phyloP scores from a whole-genome alignment of 2,113 vertebrate genomes.

The Falcunculus frontatus region DNA sequence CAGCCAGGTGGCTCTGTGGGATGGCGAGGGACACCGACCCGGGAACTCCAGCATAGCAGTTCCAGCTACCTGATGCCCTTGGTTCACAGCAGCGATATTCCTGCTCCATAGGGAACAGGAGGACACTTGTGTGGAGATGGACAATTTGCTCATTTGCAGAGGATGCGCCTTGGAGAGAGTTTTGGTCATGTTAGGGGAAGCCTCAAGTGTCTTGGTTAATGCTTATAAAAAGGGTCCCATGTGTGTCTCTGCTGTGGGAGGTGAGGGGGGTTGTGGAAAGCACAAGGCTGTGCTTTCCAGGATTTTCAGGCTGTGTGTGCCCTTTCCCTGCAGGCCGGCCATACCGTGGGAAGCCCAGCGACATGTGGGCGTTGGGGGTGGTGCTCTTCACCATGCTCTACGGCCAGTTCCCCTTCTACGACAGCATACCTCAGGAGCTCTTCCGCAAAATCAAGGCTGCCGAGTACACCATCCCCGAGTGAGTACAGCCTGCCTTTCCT shows the following conservation, averaged over 20 bases:
- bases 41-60: not conserved
- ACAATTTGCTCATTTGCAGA: accelerated
- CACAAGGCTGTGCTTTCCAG: not conserved
- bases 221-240: not conserved
- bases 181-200: accelerated
- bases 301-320: not conserved
- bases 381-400: slow-evolving; percentile 99
- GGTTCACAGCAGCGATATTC: not conserved
- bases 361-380: slow-evolving; percentile 98
- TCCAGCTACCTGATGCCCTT: not conserved
- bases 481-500: slow-evolving; percentile 61
- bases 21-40: accelerated
- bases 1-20: not conserved
- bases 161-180: not conserved
- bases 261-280: not conserved
- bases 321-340: slow-evolving; percentile 82
- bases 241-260: not conserved
- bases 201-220: accelerated
- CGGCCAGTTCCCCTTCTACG: slow-evolving; percentile 98
- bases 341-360: slow-evolving; percentile 95
- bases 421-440: slow-evolving; percentile 99
- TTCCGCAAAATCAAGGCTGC: slow-evolving; percentile 99
- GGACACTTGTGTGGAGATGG: not conserved
- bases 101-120: not conserved
- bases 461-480: slow-evolving; percentile 98